A percentile compares a stretch with the other conserved stretches of the same genome.
These are phyloP conservation scores for Philotrypesis tridentata DNA, from an alignment of 1,140 invertebrate genomes.

Conservation along the genomic window DNA sequence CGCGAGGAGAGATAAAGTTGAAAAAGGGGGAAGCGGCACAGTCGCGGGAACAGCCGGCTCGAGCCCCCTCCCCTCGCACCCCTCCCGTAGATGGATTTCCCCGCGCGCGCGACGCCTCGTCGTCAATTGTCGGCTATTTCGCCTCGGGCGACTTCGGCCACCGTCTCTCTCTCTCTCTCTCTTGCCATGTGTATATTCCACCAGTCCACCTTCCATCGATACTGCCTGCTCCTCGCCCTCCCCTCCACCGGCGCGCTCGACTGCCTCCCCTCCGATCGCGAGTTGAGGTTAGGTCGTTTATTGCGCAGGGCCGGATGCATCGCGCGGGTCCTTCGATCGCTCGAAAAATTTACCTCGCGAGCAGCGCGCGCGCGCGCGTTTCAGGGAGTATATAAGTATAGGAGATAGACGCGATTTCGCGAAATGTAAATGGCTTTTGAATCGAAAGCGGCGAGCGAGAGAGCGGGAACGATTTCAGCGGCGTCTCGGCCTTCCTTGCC, in stretches of 20 bases:
- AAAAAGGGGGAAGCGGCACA: conserved; percentile 69
- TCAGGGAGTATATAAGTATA: no score
- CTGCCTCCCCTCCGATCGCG: conserved; percentile 47
- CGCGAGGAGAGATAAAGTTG: conserved; percentile 59
- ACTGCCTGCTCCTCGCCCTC: conserved; percentile 52
- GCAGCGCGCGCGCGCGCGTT: no score
- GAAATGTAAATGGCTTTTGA: no score
- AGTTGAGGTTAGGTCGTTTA: conserved; percentile 34
- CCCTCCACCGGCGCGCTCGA: conserved; percentile 13
- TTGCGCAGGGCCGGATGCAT: background rate
- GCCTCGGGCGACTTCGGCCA: conserved; percentile 59
- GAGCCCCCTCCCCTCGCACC: conserved; percentile 42
- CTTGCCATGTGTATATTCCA: conserved; percentile 50
- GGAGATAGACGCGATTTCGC: no score
- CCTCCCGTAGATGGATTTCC: conserved; percentile 30
- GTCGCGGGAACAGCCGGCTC: conserved; percentile 62
- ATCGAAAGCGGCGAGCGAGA: no score
- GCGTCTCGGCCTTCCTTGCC: no score
- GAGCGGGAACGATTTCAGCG: no score
- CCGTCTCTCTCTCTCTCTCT: conserved; percentile 18
- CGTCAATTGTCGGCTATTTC: conserved; percentile 69
- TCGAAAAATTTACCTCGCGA: background rate
- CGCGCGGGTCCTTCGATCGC: background rate
- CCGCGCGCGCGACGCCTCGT: conserved; percentile 53
- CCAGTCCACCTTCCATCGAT: conserved; percentile 58